Percentiles rank a stretch among this genome's conserved stretches.
Evolutionary conservation across 2,888 invertebrate species (phyloP).

Genomic region (Philereme vetulata): DNA sequence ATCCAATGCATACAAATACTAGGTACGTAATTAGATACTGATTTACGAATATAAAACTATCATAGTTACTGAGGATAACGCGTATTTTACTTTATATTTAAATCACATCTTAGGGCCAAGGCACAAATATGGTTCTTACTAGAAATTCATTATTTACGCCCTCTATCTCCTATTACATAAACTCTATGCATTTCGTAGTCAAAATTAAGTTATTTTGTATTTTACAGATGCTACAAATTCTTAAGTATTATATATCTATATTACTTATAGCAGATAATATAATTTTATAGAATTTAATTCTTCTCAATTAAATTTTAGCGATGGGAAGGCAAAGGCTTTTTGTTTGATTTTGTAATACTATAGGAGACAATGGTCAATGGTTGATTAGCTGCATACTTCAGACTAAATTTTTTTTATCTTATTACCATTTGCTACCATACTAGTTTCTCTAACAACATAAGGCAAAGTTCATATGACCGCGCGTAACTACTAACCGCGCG

Average conservation of each 20-base stretch:
- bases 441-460: not conserved
- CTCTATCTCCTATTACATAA: constrained; percentile 48
- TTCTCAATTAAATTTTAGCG: constrained; percentile 16
- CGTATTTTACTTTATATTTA: constrained; percentile 49
- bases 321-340: constrained; percentile 24
- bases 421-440: not conserved
- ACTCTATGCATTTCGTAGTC: constrained; percentile 17
- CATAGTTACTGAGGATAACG: constrained; percentile 43
- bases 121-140: constrained; percentile 73
- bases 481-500: too few relatives aligned
- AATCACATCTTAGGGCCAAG: constrained; percentile 78
- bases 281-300: constrained; percentile 29
- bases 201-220: constrained; percentile 28
- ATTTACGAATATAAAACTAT: constrained; percentile 44
- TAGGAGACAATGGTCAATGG: not conserved
- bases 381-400: constrained; percentile 11
- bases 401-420: not conserved
- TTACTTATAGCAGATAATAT: constrained; percentile 17
- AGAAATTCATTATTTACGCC: constrained; percentile 57
- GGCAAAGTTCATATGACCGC: not conserved
- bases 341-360: not conserved
- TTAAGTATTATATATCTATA: constrained; percentile 22
- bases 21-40: constrained; percentile 31
- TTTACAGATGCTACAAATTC: constrained; percentile 35
- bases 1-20: constrained; percentile 5